A percentile compares a stretch with the other conserved stretches of the same genome.
Conservation (phyloP, 2,888 invertebrate genomes). For the Cacoxenus indagator region DNA sequence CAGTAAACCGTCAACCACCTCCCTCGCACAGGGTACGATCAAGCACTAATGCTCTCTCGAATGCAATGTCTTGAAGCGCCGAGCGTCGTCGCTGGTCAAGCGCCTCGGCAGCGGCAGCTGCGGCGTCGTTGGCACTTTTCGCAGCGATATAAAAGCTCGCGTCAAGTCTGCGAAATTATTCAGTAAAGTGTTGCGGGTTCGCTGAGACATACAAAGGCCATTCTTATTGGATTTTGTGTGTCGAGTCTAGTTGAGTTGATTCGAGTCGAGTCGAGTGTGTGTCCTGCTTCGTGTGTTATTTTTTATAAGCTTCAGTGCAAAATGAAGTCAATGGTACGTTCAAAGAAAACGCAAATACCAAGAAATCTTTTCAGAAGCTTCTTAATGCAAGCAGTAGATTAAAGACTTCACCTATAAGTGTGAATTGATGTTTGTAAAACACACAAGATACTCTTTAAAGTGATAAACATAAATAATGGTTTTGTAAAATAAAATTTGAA, state of each 20-base stretch:
- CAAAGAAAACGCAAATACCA: conserved; percentile 25
- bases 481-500: background rate
- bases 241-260: no score
- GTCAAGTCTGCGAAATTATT: conserved; percentile 68
- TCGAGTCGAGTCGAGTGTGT: conserved; percentile 43
- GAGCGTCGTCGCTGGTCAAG: conserved; percentile 5
- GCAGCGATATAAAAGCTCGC: conserved; percentile 69
- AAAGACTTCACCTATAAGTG: background rate
- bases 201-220: conserved; percentile 66
- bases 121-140: conserved; percentile 38
- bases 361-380: background rate
- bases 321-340: conserved; percentile 71
- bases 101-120: conserved; percentile 35
- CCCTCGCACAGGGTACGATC: background rate
- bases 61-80: background rate
- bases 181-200: conserved; percentile 71
- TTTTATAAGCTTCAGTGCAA: conserved; percentile 48
- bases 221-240: conserved; percentile 26
- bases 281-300: conserved; percentile 41
- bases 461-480: background rate
- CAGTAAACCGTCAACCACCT: background rate
- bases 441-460: background rate
- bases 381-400: background rate
- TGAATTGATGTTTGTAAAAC: background rate
- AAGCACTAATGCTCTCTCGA: background rate